These are phyloP conservation scores for Puma concolor DNA, from an alignment of 2,113 vertebrate genomes.

Conservation along the genomic window DNA sequence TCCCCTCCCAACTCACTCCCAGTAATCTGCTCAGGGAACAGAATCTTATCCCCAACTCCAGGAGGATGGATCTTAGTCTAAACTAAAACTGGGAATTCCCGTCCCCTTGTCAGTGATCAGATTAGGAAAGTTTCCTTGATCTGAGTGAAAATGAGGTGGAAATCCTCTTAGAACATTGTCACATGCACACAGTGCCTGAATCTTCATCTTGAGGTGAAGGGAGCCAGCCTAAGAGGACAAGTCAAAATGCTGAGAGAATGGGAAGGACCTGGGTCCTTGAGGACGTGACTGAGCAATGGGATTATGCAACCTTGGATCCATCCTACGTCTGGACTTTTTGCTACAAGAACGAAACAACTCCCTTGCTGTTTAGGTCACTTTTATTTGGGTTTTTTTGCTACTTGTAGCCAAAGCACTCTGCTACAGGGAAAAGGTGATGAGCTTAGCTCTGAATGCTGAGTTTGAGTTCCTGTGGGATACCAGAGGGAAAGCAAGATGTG, in stretches of 20 bases:
- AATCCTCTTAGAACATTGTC: not conserved
- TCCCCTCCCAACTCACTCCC: not conserved
- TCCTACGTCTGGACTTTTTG: not conserved
- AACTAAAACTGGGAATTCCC: not conserved
- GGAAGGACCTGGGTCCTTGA: not conserved
- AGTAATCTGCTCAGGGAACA: not conserved
- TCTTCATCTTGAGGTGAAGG: not conserved
- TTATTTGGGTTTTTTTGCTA: constrained; percentile 52
- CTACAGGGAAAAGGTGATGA: constrained; percentile 9
- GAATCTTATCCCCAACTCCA: not conserved
- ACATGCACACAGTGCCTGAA: not conserved
- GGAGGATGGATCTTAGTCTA: not conserved
- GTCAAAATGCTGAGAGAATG: not conserved
- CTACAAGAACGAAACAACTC: not conserved
- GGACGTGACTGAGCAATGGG: not conserved
- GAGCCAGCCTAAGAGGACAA: not conserved
- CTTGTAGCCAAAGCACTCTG: constrained; percentile 35
- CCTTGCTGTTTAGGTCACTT: constrained; percentile 4
- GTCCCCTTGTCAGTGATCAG: not conserved
- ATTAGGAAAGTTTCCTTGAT: not conserved
- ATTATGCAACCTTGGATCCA: not conserved
- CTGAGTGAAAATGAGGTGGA: not conserved
- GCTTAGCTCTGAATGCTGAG: not conserved
- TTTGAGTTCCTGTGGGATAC: not conserved
- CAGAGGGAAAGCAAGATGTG: not conserved